These are phyloP conservation scores for Agrochola lota DNA, from an alignment of 2,888 invertebrate genomes.

Conservation along the genomic window DNA sequence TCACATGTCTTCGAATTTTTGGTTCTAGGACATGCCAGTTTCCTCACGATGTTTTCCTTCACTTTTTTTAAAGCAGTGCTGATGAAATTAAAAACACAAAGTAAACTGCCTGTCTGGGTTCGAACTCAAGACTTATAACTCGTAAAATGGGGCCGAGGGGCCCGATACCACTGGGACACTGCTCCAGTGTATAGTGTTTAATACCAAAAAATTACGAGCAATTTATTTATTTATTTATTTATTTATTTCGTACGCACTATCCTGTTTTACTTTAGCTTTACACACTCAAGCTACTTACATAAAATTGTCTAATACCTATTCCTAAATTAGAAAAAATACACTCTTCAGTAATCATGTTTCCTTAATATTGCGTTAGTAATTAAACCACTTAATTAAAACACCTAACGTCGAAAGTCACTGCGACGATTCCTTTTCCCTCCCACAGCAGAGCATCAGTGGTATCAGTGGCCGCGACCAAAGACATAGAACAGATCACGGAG, in stretches of 20 bases:
- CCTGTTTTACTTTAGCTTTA: too few species aligned
- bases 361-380: not conserved
- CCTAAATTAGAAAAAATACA: not conserved
- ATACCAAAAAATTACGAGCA: not conserved
- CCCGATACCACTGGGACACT: too few species aligned
- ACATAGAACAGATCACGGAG: slow-evolving; percentile 59
- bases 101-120: too few species aligned
- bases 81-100: too few species aligned
- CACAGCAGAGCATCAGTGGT: slow-evolving; percentile 73
- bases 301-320: not conserved
- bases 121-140: too few species aligned
- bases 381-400: not conserved
- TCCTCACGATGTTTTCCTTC: too few species aligned
- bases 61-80: too few species aligned
- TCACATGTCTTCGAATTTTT: too few species aligned
- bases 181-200: not conserved
- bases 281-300: not conserved
- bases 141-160: too few species aligned
- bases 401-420: slow-evolving; percentile 32
- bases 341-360: not conserved
- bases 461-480: slow-evolving; percentile 72
- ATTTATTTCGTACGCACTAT: slow-evolving; percentile 6
- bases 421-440: slow-evolving; percentile 53
- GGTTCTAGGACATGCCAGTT: too few species aligned
- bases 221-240: too few species aligned